Evolutionary conservation across 2,888 invertebrate species (phyloP).

Genomic region (Lagria hirta): DNA sequence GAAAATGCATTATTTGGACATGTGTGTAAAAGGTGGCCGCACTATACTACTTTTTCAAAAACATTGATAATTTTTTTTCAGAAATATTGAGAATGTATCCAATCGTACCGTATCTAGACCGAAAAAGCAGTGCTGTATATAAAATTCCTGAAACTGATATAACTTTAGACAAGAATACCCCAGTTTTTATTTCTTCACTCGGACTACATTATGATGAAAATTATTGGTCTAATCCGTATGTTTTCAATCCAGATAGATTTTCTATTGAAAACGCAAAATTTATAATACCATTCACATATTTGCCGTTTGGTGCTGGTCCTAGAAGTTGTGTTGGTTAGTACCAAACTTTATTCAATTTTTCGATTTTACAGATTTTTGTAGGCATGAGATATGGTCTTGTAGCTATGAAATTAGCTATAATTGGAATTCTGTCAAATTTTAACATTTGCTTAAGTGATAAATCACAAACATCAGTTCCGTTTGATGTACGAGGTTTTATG

Average conservation of each 20-base stretch:
- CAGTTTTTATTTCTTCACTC: conserved; percentile 43
- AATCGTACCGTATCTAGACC: conserved; percentile 40
- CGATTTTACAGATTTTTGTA: too few species aligned
- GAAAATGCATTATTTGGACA: conserved; percentile 56
- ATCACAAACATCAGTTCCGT: too few species aligned
- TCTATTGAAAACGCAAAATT: conserved; percentile 36
- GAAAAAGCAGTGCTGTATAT: conserved; percentile 37
- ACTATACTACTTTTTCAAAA: background rate
- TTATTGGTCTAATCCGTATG: conserved; percentile 48
- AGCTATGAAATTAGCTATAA: too few species aligned
- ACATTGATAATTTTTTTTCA: conserved; percentile 29
- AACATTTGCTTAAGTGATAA: too few species aligned
- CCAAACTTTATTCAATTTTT: too few species aligned
- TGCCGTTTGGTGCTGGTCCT: conserved; percentile 24
- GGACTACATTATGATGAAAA: conserved; percentile 47
- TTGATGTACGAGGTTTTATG: too few species aligned
- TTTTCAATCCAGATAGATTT: conserved; percentile 51
- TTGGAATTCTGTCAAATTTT: too few species aligned
- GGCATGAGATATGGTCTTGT: too few species aligned
- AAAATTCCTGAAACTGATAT: conserved; percentile 33
- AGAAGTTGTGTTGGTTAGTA: conserved; percentile 29
- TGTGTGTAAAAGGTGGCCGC: conserved; percentile 46
- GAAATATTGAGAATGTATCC: conserved; percentile 52
- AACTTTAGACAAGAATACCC: conserved; percentile 42
- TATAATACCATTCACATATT: conserved; percentile 10